Percentiles rank a stretch among this genome's conserved stretches.
Evolutionary conservation across 2,113 vertebrate species (phyloP).

Genomic region (Oceanodroma tethys): DNA sequence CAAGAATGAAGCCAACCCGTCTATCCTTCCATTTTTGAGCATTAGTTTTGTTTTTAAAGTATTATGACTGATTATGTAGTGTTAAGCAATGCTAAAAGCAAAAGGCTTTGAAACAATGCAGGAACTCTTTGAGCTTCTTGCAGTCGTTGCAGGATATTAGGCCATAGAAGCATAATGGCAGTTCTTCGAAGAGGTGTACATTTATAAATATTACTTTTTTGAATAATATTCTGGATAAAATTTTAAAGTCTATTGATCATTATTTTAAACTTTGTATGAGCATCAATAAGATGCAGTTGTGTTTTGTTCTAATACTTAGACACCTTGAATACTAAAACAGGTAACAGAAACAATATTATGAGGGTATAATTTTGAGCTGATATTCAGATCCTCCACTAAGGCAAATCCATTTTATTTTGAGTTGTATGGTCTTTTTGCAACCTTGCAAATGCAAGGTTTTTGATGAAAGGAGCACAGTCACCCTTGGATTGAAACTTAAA

Average conservation of each 20-base stretch:
- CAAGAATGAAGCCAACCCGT: not conserved
- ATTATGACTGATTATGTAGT: not conserved
- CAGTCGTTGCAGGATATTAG: not conserved
- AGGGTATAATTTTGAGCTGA: not conserved
- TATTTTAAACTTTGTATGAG: not conserved
- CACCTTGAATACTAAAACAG: not conserved
- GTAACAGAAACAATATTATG: not conserved
- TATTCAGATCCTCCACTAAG: not conserved
- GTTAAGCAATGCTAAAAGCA: not conserved
- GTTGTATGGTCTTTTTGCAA: not conserved
- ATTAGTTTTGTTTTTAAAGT: not conserved
- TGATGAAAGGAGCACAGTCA: not conserved
- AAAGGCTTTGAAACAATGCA: not conserved
- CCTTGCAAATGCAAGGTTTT: not conserved
- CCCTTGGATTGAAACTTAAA: not conserved
- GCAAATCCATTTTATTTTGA: not conserved
- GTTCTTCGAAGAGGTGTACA: not conserved
- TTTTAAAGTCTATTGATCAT: not conserved
- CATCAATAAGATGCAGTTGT: not conserved
- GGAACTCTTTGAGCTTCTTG: not conserved
- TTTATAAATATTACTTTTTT: not conserved
- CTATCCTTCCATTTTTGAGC: not conserved
- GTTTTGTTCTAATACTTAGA: not conserved
- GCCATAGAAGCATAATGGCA: not conserved
- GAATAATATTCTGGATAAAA: not conserved